These are phyloP conservation scores for Seira musarum DNA, from an alignment of 2,888 invertebrate genomes.

Conservation along the genomic window DNA sequence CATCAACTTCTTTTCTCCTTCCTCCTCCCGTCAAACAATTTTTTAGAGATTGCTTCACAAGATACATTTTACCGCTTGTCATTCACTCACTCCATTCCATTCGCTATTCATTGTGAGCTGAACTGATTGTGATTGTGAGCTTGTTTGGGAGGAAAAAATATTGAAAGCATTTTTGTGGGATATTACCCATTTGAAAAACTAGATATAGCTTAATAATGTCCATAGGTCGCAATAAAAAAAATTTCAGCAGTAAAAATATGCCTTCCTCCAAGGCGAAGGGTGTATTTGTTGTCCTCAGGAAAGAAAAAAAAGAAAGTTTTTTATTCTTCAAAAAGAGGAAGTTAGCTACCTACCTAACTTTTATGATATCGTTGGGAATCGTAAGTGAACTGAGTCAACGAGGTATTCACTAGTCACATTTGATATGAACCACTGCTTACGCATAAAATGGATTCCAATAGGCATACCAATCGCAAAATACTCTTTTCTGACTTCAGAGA, in stretches of 20 bases:
- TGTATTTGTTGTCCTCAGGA: not conserved
- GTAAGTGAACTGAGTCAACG: no score
- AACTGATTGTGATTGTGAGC: no score
- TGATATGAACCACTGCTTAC: constrained; percentile 23
- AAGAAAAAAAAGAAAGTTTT: not conserved
- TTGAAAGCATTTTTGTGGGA: not conserved
- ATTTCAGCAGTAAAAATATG: constrained; percentile 27
- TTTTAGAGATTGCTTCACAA: not conserved
- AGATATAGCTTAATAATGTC: not conserved
- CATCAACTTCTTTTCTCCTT: no score
- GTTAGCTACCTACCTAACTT: not conserved
- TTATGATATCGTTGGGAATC: not conserved
- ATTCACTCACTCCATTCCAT: not conserved
- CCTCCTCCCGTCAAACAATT: not conserved
- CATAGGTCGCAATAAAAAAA: not conserved
- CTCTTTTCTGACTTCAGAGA: constrained; percentile 54
- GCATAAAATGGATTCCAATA: constrained; percentile 38
- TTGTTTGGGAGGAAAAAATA: not conserved
- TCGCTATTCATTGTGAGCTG: no score
- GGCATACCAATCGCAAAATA: constrained; percentile 50
- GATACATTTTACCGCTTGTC: not conserved
- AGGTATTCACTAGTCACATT: no score
- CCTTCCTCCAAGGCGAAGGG: constrained; percentile 6
- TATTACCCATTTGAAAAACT: not conserved
- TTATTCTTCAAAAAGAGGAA: not conserved